A percentile compares a stretch with the other conserved stretches of the same genome.
These are phyloP conservation scores for Calypte anna DNA, from an alignment of 2,113 vertebrate genomes.

Conservation along the genomic window DNA sequence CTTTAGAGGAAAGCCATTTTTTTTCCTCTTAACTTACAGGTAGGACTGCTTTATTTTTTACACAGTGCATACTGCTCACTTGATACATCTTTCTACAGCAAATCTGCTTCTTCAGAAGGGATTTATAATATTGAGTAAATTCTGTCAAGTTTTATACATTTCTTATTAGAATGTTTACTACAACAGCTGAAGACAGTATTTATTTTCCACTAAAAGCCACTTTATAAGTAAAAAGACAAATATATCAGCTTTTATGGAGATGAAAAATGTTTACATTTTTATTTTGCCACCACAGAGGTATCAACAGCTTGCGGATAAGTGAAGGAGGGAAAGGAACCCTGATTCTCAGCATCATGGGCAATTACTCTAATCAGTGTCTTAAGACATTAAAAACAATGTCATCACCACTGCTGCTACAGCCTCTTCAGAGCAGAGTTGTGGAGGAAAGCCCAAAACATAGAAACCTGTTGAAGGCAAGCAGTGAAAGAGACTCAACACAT, in stretches of 20 bases:
- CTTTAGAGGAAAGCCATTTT: background rate
- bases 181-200: background rate
- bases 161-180: background rate
- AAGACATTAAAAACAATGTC: background rate
- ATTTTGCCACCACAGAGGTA: background rate
- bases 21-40: background rate
- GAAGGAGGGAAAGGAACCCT: background rate
- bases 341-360: background rate
- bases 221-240: background rate
- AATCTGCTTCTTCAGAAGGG: background rate
- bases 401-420: background rate
- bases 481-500: background rate
- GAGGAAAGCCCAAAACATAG: background rate
- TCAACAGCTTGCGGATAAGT: background rate
- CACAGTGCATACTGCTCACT: background rate
- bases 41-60: background rate
- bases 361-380: background rate
- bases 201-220: background rate
- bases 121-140: background rate
- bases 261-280: background rate
- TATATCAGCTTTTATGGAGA: background rate
- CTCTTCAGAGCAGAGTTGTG: background rate
- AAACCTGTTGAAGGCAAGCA: background rate
- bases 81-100: background rate
- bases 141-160: background rate